Evolutionary conservation across 2,888 invertebrate species (phyloP).

Genomic region (Elegia similella): DNA sequence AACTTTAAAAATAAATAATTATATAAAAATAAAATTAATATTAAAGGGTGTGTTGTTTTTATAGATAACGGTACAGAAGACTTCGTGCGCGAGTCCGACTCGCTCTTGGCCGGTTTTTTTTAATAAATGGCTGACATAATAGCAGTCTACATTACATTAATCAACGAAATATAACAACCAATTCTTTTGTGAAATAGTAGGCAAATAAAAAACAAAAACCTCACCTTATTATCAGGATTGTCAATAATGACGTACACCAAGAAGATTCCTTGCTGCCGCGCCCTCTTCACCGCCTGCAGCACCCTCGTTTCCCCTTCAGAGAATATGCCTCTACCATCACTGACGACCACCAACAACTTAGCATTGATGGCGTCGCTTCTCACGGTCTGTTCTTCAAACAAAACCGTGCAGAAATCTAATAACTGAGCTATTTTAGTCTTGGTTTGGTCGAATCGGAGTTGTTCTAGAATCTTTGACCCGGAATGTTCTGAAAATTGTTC

Average conservation of each 20-base stretch:
- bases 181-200: too few species aligned
- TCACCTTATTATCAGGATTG: constrained; percentile 93
- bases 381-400: constrained; percentile 69
- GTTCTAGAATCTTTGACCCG: constrained; percentile 90
- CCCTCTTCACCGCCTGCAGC: constrained; percentile 88
- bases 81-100: too few species aligned
- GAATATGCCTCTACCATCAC: constrained; percentile 97
- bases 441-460: constrained; percentile 93
- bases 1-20: too few species aligned
- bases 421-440: constrained; percentile 93
- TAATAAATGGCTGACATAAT: too few species aligned
- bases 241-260: constrained; percentile 97
- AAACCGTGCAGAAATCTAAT: constrained; percentile 88
- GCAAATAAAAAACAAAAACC: constrained; percentile 17
- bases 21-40: too few species aligned
- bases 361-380: constrained; percentile 84
- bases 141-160: too few species aligned
- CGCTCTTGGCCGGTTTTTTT: too few species aligned
- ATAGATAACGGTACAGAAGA: too few species aligned
- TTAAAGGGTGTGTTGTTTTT: too few species aligned
- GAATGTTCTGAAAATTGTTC: constrained; percentile 93
- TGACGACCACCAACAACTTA: constrained; percentile 94
- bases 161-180: too few species aligned
- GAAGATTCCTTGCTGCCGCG: constrained; percentile 92
- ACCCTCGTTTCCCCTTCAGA: constrained; percentile 92